Evolutionary conservation across 2,113 vertebrate genomes (phyloP).

Genomic region (Microtus pennsylvanicus): DNA sequence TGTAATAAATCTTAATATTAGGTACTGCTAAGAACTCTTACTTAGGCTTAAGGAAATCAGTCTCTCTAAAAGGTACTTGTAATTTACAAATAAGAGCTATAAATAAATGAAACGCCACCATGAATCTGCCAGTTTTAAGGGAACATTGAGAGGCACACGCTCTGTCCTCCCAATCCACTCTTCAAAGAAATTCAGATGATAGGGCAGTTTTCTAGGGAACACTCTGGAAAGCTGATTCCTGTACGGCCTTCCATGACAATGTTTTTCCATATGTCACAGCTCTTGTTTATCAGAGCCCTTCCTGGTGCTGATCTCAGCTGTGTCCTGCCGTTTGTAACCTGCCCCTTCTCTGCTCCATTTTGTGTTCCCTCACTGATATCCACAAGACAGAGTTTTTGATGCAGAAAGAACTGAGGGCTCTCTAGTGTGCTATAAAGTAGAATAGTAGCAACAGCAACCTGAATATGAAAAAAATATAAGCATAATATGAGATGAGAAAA

Average conservation of each 20-base stretch:
- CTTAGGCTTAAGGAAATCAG: neutral
- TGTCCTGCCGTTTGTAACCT: neutral
- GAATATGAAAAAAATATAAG: neutral
- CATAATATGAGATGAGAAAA: neutral
- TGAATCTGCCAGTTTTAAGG: neutral
- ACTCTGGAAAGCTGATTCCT: neutral
- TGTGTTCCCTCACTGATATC: neutral
- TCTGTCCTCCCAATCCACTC: slow-evolving; percentile 4
- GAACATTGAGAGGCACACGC: neutral
- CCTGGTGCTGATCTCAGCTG: neutral
- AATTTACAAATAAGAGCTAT: neutral
- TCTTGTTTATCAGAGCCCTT: neutral
- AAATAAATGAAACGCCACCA: neutral
- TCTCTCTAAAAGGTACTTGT: slow-evolving; percentile 20
- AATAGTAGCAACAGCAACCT: neutral
- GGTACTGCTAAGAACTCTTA: neutral
- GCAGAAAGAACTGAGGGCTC: neutral
- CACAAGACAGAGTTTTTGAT: neutral
- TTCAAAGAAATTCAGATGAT: slow-evolving; percentile 19
- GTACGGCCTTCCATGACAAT: neutral
- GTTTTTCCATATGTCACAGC: neutral
- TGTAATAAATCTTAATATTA: slow-evolving; percentile 61
- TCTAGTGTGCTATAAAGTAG: neutral
- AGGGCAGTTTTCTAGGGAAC: neutral
- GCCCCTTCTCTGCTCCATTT: neutral